Evolutionary conservation across 2,888 invertebrate genomes (phyloP).

Genomic region (Calliphora vomitoria): DNA sequence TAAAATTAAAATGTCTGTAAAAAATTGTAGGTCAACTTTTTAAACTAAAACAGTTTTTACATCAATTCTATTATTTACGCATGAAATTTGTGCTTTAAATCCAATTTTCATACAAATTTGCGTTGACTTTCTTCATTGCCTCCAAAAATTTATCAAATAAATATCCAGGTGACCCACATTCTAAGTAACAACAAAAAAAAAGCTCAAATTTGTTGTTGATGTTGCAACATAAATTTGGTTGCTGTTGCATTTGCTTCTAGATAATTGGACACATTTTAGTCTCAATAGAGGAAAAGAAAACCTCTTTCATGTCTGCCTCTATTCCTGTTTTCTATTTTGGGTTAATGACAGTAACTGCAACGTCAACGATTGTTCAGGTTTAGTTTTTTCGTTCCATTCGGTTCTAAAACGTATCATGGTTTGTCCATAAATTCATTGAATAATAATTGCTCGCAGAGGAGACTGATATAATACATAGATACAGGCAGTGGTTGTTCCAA

Average conservation of each 20-base stretch:
- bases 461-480: slow-evolving; percentile 59
- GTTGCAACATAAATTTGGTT: background rate
- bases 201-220: background rate
- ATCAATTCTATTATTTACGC: background rate
- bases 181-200: background rate
- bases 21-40: background rate
- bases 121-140: slow-evolving; percentile 19
- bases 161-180: slow-evolving; percentile 38
- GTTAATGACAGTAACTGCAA: slow-evolving; percentile 47
- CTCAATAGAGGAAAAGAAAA: slow-evolving; percentile 25
- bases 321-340: slow-evolving; percentile 69
- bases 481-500: background rate
- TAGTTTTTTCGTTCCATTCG: slow-evolving; percentile 4
- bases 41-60: background rate
- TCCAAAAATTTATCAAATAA: slow-evolving; percentile 14
- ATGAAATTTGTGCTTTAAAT: slow-evolving; percentile 12
- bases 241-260: slow-evolving; percentile 12
- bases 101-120: background rate
- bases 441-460: slow-evolving; percentile 40
- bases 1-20: background rate
- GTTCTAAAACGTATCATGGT: background rate
- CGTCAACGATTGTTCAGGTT: slow-evolving; percentile 21
- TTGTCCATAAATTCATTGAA: slow-evolving; percentile 54
- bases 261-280: slow-evolving; percentile 53
- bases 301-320: slow-evolving; percentile 20